Evolutionary conservation across 2,888 invertebrate species (phyloP).

Genomic region (Troides helena): DNA sequence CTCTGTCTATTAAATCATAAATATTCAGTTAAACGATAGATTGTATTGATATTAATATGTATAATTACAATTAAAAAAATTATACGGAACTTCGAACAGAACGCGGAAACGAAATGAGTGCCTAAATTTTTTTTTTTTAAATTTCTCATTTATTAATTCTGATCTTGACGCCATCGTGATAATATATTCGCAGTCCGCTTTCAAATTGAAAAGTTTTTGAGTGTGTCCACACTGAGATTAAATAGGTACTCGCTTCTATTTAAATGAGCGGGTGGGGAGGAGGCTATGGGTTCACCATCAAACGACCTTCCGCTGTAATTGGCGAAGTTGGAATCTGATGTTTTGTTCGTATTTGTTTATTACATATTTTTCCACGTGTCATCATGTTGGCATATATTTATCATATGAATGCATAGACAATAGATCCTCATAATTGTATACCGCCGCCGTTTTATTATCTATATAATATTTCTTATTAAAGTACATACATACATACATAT

Average conservation of each 20-base stretch:
- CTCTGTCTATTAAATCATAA: no score
- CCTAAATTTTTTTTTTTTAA: conserved; percentile 30
- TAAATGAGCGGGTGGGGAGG: conserved; percentile 21
- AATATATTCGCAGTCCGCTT: conserved; percentile 41
- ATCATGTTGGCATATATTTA: no score
- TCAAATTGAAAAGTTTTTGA: conserved; percentile 43
- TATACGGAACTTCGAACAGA: conserved; percentile 19
- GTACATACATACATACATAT: no score
- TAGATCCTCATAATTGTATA: no score
- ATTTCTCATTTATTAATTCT: conserved; percentile 41
- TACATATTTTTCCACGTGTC: no score
- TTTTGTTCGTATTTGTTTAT: conserved; percentile 15
- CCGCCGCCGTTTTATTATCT: no score
- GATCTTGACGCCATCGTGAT: conserved; percentile 39
- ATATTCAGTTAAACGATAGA: no score
- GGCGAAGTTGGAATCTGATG: conserved; percentile 20
- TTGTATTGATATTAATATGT: no score
- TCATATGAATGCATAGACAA: no score
- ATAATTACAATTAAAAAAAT: no score
- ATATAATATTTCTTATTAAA: no score
- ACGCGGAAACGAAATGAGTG: background rate
- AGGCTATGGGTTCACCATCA: conserved; percentile 4
- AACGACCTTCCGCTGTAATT: conserved; percentile 16
- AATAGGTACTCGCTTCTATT: conserved; percentile 21
- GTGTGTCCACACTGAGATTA: conserved; percentile 34